Conservation (phyloP, 2,888 invertebrate species). For the Hirtodrosophila confusa region DNA sequence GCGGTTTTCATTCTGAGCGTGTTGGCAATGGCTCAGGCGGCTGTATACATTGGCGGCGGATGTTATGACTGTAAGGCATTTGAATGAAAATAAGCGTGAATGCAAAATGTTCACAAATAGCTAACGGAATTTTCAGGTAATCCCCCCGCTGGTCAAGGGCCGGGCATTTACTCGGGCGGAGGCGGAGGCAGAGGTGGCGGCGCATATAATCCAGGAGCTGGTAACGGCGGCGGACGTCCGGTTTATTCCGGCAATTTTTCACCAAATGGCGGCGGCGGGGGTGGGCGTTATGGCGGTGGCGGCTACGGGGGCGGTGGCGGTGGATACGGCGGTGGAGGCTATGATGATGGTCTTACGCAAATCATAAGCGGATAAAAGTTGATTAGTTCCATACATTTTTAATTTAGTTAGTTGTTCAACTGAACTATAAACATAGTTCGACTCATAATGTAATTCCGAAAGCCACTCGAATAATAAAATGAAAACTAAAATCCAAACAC, state of each 20-base stretch:
- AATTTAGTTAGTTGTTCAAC: conserved; percentile 1
- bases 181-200: conserved; percentile 17
- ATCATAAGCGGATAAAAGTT: conserved; percentile 55
- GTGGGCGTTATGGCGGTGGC: conserved; percentile 22
- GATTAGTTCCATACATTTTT: not conserved
- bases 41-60: conserved; percentile 69
- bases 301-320: conserved; percentile 25
- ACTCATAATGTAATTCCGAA: too few relatives aligned
- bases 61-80: conserved; percentile 68
- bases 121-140: conserved; percentile 56
- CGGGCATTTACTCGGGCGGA: conserved; percentile 57
- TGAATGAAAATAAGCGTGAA: not conserved
- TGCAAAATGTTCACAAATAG: conserved; percentile 23
- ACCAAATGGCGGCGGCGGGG: conserved; percentile 2
- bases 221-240: conserved; percentile 21
- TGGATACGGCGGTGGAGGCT: conserved; percentile 28
- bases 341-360: conserved; percentile 62
- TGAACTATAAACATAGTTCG: not conserved
- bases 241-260: not conserved
- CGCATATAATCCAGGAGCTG: not conserved
- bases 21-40: conserved; percentile 60
- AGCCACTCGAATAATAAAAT: too few relatives aligned
- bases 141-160: conserved; percentile 63
- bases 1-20: conserved; percentile 45
- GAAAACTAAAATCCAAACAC: too few relatives aligned